phyloP scores from a whole-genome alignment of 2,888 invertebrate genomes.

The Nasonia oneida region DNA sequence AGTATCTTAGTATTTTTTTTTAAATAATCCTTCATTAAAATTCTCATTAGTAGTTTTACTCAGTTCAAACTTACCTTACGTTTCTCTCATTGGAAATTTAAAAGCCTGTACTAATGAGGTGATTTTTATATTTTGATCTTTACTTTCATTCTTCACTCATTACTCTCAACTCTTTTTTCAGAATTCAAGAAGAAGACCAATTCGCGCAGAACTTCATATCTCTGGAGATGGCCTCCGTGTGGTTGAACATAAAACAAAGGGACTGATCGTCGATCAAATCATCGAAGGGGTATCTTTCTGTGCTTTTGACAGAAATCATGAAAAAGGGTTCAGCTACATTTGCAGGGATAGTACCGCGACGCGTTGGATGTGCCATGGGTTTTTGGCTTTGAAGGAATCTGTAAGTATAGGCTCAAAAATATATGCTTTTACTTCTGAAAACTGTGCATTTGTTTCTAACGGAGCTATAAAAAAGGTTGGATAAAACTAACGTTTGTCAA shows the following conservation, averaged over 20 bases:
- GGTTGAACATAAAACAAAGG: constrained; percentile 99
- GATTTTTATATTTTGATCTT: not conserved
- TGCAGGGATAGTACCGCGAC: constrained; percentile 99
- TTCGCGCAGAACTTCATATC: constrained; percentile 92
- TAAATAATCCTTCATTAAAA: not conserved
- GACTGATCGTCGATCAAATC: constrained; percentile 99
- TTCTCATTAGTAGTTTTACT: not conserved
- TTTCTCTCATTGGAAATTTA: not conserved
- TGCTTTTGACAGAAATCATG: constrained; percentile 98
- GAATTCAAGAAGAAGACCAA: constrained; percentile 93
- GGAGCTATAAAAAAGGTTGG: too few species aligned
- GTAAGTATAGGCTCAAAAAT: constrained; percentile 77
- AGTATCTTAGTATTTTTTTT: constrained; percentile 75
- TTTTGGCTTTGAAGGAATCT: constrained; percentile 96
- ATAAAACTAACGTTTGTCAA: constrained; percentile 16
- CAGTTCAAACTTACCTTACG: not conserved
- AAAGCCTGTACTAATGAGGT: not conserved
- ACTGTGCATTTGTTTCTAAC: too few species aligned
- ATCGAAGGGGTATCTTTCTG: constrained; percentile 99
- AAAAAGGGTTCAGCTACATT: constrained; percentile 99
- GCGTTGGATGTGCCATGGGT: constrained; percentile 99
- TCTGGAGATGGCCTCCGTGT: constrained; percentile 98
- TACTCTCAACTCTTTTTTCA: constrained; percentile 75
- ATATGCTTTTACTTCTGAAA: too few species aligned
- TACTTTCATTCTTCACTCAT: not conserved